Base-by-base conservation (phyloP, 2,888 invertebrate genomes). In the Ectobius pallidus region DNA sequence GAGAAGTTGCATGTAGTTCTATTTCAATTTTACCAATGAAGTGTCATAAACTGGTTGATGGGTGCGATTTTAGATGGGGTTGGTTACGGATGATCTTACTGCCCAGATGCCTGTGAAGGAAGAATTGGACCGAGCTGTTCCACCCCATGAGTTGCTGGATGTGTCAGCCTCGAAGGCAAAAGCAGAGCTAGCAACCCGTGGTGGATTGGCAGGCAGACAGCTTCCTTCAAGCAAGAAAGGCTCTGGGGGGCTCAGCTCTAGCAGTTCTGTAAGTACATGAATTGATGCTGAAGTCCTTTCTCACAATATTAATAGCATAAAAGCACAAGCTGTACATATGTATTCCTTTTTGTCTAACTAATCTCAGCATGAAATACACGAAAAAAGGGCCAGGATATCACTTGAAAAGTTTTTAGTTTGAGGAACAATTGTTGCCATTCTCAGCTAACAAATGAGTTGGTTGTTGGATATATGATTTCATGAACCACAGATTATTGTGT, bases 51-150 rank as follows among this genome's bases (percentile, higher is more conserved):
- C 27, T 58, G 63, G 42, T 63, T 63, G 42, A 39, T 63, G 63
- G 63, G 63, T 63, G 63, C 42, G 22, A 11, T 63, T 63, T 63
- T 63, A 42, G 39, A 42, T 63, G 65, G 65, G 44, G 44, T 27
- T 65, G 44, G 65, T 65, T 65, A 65, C 65, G 44, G 65, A 46
- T 65, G 65, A 42, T 65, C 46, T 87, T 27, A 87, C 87, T 80
- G 87, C 86, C 76, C 82, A 85, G 75, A 72, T 80, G 77, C 78
- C 78, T 52, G 78, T 81, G 74, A 79, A 82, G 78, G 83, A 94
- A 80, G 95, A 95, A 84, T 86, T 95, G 79, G 95, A 95, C 84
- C 89, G 91, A 76, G 94, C 93, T 0, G 92, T 97, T 74, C 96
- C 96, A 69, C 93, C 93, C 78, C 92, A 93, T 78, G 92, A 91